Evolutionary conservation across 2,113 vertebrate genomes (phyloP).

Genomic region (Apistogramma diplotaenia): DNA sequence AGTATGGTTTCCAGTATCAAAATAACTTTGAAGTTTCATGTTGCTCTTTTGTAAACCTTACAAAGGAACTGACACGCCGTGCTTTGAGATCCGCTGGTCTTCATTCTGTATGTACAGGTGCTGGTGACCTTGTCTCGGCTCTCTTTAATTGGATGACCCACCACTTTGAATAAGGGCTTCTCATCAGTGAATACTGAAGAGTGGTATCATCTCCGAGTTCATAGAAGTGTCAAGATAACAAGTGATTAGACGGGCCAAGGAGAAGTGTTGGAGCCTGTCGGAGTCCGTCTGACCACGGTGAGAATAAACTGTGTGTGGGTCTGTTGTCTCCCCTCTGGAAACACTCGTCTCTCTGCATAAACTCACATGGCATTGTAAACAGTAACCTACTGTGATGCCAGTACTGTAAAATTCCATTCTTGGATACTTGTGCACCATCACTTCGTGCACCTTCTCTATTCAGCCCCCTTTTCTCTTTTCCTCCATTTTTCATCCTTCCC

Average conservation of each 20-base stretch:
- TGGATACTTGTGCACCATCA: not conserved
- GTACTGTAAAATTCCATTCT: slow-evolving; percentile 1
- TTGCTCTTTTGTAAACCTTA: slow-evolving; percentile 66
- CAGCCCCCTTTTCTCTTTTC: not conserved
- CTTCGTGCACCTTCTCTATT: not conserved
- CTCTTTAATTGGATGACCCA: slow-evolving; percentile 66
- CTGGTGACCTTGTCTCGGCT: slow-evolving; percentile 62
- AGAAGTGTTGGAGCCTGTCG: slow-evolving; percentile 24
- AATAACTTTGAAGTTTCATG: slow-evolving; percentile 75
- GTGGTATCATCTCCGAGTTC: slow-evolving; percentile 53
- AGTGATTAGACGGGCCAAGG: slow-evolving; percentile 52
- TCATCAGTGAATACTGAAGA: slow-evolving; percentile 50
- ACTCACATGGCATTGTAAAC: not conserved
- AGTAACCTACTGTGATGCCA: not conserved
- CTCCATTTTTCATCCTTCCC: slow-evolving; percentile 32
- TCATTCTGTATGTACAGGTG: slow-evolving; percentile 65
- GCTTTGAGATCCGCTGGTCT: slow-evolving; percentile 44
- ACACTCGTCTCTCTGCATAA: slow-evolving; percentile 6
- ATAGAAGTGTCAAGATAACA: slow-evolving; percentile 56
- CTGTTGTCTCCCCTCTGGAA: not conserved
- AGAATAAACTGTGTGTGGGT: not conserved
- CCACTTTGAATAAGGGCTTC: slow-evolving; percentile 49
- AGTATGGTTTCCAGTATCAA: slow-evolving; percentile 64
- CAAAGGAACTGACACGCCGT: slow-evolving; percentile 48
- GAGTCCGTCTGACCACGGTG: not conserved